Percentiles rank a stretch among this genome's conserved stretches.
These are phyloP conservation scores for Eospalax fontanierii DNA, from an alignment of 2,797 vertebrate species.

Conservation along the genomic window DNA sequence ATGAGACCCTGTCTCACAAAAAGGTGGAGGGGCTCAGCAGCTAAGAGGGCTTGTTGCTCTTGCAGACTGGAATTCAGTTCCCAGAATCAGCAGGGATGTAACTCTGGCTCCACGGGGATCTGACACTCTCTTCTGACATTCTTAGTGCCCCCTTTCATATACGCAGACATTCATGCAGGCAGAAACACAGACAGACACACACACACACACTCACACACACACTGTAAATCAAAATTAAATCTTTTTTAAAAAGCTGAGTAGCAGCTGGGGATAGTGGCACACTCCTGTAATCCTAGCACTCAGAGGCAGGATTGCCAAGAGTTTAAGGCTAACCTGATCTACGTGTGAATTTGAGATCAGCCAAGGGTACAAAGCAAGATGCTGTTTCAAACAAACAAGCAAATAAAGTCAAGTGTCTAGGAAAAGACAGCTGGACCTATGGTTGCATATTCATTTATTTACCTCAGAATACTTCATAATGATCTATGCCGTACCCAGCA, in stretches of 20 bases:
- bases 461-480: slow-evolving; percentile 49
- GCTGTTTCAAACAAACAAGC: background rate
- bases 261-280: background rate
- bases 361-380: background rate
- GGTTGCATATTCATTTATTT: slow-evolving; percentile 43
- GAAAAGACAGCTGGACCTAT: background rate
- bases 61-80: background rate
- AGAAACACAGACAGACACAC: background rate
- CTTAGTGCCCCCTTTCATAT: background rate
- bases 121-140: background rate
- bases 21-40: background rate
- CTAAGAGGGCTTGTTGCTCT: background rate
- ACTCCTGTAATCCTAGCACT: background rate
- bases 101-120: background rate
- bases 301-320: background rate
- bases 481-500: background rate
- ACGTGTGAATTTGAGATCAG: background rate
- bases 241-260: background rate
- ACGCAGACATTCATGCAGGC: background rate
- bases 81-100: background rate
- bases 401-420: background rate
- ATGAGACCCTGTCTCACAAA: background rate
- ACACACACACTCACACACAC: background rate
- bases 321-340: background rate
- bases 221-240: background rate